These are phyloP conservation scores for Todiramphus saurophagus DNA, from an alignment of 2,113 vertebrate species.

Conservation along the genomic window DNA sequence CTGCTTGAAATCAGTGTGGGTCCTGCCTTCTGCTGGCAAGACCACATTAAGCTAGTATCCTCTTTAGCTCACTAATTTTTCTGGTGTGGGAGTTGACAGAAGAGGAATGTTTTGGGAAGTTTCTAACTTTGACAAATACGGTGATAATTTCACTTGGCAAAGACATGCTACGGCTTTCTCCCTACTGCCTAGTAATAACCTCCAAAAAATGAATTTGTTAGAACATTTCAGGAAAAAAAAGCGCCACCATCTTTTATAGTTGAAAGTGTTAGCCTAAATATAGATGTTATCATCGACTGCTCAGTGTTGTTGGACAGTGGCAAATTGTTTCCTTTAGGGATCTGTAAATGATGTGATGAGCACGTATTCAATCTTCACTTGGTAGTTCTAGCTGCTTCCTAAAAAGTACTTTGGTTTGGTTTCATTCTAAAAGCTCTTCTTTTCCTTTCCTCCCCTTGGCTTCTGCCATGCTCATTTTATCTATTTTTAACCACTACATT, in stretches of 20 bases:
- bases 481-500: neutral
- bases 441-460: neutral
- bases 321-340: slow-evolving; percentile 1
- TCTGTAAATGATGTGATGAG: neutral
- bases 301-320: neutral
- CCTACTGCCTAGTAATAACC: neutral
- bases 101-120: neutral
- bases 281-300: neutral
- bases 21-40: neutral
- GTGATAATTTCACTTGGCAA: slow-evolving; percentile 3
- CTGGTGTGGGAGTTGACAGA: neutral
- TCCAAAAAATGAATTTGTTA: neutral
- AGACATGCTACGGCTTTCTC: neutral
- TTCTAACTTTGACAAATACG: neutral
- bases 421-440: neutral
- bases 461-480: neutral
- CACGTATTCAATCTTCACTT: neutral
- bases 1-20: neutral
- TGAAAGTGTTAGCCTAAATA: neutral
- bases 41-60: neutral
- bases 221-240: neutral
- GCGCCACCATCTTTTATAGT: neutral
- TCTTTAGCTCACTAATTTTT: neutral
- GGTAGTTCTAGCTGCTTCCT: neutral
- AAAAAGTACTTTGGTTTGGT: neutral